Evolutionary conservation across 2,797 vertebrate genomes (phyloP).

Genomic region (Adrianichthys oophorus): DNA sequence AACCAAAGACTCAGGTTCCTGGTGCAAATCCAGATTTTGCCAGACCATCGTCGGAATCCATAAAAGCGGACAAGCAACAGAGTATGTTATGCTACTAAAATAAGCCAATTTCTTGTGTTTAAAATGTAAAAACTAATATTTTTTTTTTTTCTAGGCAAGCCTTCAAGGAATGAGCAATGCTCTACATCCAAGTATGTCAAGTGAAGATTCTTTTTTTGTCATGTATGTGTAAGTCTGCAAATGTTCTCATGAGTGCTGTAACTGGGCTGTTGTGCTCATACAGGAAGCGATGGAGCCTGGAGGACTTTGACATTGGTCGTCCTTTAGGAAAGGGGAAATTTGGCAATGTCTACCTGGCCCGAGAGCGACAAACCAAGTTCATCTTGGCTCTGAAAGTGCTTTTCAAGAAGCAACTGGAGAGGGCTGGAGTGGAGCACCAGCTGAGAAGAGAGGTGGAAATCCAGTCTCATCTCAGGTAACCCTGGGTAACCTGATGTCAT

Average conservation of each 20-base stretch:
- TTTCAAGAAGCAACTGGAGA: conserved; percentile 95
- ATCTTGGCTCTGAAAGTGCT: conserved; percentile 96
- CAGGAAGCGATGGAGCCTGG: conserved; percentile 90
- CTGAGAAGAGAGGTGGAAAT: conserved; percentile 96
- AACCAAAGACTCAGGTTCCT: conserved; percentile 20
- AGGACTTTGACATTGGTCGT: conserved; percentile 96
- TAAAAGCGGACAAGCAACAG: conserved; percentile 54
- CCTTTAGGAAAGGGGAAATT: conserved; percentile 98
- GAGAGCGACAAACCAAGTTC: conserved; percentile 92
- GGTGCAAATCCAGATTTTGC: conserved; percentile 19
- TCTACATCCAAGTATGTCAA: conserved; percentile 57
- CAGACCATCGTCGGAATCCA: conserved; percentile 28
- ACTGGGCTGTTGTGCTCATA: neutral
- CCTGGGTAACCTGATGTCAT: neutral
- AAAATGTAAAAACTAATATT: neutral
- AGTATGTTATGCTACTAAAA: conserved; percentile 45
- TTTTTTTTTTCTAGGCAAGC: conserved; percentile 44
- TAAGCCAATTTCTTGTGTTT: neutral
- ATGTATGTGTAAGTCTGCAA: neutral
- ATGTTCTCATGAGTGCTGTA: neutral
- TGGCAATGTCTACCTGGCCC: conserved; percentile 95
- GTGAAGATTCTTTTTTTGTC: neutral
- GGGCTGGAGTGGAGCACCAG: conserved; percentile 95
- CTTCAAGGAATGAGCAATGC: conserved; percentile 24
- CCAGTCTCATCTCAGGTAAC: conserved; percentile 96